A percentile compares a stretch with the other conserved stretches of the same genome.
phyloP scores from a whole-genome alignment of 2,888 invertebrate species.

The Tanypteryx hageni region DNA sequence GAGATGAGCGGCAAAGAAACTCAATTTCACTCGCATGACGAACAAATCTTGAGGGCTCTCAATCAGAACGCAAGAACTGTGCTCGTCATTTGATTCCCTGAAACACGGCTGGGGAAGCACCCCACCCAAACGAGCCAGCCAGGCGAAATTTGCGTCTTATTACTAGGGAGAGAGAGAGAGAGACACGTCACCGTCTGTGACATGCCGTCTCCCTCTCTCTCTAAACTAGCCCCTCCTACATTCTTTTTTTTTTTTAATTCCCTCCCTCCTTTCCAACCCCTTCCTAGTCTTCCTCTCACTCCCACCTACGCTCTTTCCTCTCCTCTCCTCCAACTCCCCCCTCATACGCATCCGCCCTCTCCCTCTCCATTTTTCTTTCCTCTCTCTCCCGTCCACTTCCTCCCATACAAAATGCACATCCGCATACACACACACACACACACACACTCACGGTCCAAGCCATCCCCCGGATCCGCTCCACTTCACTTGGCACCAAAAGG shows the following conservation, averaged over 20 bases:
- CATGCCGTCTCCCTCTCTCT: neutral
- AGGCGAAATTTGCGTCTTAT: conserved; percentile 55
- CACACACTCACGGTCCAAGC: neutral
- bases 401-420: neutral
- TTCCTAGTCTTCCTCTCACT: neutral
- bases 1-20: conserved; percentile 58
- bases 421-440: neutral
- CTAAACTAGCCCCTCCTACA: neutral
- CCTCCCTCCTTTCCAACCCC: neutral
- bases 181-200: conserved; percentile 26
- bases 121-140: conserved; percentile 53
- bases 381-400: neutral
- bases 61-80: conserved; percentile 23
- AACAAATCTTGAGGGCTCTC: conserved; percentile 54
- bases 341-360: neutral
- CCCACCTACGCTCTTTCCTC: neutral
- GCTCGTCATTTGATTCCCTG: conserved; percentile 28
- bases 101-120: neutral
- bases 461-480: neutral
- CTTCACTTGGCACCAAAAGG: conserved; percentile 23
- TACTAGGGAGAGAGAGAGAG: conserved; percentile 1
- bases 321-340: neutral
- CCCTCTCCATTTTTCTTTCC: neutral
- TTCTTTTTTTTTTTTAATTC: neutral
- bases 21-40: conserved; percentile 63